Evolutionary conservation across 2,113 vertebrate genomes (phyloP).

Genomic region (Otolemur garnettii): DNA sequence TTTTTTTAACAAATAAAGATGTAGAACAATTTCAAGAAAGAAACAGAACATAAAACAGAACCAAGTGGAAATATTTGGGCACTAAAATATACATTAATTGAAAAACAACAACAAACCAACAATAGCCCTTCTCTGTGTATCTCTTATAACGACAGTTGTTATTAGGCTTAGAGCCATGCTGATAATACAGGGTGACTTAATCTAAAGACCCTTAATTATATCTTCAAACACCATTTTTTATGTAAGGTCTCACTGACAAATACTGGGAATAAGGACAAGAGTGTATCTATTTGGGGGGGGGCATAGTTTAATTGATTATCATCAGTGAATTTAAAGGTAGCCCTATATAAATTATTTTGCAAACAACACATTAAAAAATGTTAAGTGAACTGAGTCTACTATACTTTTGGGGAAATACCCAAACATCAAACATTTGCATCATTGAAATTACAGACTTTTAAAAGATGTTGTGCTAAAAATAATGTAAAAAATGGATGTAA

Average conservation of each 20-base stretch:
- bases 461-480: background rate
- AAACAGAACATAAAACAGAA: background rate
- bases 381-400: background rate
- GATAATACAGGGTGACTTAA: background rate
- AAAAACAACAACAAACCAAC: background rate
- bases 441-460: background rate
- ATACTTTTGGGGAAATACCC: background rate
- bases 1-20: background rate
- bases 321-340: background rate
- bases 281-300: background rate
- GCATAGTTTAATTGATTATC: too few relatives aligned
- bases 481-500: background rate
- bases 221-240: background rate
- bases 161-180: background rate
- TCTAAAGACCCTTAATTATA: background rate
- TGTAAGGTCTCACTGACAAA: too few relatives aligned
- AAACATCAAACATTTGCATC: background rate
- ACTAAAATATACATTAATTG: background rate
- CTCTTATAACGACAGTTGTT: too few relatives aligned
- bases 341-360: background rate
- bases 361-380: background rate
- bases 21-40: background rate
- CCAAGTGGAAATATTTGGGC: background rate
- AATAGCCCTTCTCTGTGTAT: background rate
- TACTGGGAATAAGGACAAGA: background rate